Percentiles rank a stretch among this genome's conserved stretches.
phyloP scores from a whole-genome alignment of 2,797 vertebrate genomes.

The Caiman crocodilus region DNA sequence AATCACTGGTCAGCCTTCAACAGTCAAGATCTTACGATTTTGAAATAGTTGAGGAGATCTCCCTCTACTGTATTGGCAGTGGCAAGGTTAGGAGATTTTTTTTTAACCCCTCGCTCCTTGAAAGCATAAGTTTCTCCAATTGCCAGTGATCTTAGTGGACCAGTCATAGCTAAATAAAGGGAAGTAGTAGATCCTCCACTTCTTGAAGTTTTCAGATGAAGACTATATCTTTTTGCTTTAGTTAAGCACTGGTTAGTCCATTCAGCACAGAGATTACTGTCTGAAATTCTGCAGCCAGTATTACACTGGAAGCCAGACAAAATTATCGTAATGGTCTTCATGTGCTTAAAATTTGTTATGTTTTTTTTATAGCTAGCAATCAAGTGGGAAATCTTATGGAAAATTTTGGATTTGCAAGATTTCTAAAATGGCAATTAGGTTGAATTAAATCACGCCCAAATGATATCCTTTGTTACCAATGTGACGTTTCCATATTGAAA shows the following conservation, averaged over 20 bases:
- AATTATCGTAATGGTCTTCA: background rate
- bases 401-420: background rate
- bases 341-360: background rate
- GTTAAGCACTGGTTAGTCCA: background rate
- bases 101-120: background rate
- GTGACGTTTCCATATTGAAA: background rate
- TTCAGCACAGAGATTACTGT: background rate
- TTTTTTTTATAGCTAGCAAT: background rate
- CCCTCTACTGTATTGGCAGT: rapidly evolving
- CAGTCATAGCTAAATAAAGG: background rate
- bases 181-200: background rate
- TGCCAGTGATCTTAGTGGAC: background rate
- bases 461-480: background rate
- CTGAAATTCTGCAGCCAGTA: background rate
- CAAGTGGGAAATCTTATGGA: background rate
- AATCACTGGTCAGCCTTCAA: background rate
- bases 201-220: background rate
- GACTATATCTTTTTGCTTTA: background rate
- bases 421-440: background rate
- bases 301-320: background rate
- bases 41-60: background rate
- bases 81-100: rapidly evolving
- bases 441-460: background rate
- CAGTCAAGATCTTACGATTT: background rate
- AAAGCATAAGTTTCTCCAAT: background rate